These are phyloP conservation scores for Origma solitaria DNA, from an alignment of 2,113 vertebrate genomes.

Conservation along the genomic window DNA sequence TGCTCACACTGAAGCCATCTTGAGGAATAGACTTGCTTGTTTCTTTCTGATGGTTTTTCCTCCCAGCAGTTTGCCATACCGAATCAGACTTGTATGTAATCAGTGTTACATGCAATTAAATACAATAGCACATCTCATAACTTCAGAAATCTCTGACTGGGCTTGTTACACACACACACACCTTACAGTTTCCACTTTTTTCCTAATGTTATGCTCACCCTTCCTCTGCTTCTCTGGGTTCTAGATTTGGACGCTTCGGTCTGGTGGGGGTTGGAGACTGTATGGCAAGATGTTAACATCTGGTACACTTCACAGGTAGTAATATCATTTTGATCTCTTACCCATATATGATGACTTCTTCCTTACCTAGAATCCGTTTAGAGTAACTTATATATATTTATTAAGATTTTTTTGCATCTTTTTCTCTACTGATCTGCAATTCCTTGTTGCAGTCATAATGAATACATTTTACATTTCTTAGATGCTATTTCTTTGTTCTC, in stretches of 20 bases:
- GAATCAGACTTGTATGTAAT: not conserved
- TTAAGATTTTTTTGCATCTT: not conserved
- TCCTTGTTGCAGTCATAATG: not conserved
- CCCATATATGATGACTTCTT: not conserved
- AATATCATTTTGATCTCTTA: not conserved
- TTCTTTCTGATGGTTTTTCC: not conserved
- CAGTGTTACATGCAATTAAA: not conserved
- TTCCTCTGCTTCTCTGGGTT: not conserved
- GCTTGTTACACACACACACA: not conserved
- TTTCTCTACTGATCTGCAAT: not conserved
- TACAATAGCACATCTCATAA: not conserved
- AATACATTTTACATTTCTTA: not conserved
- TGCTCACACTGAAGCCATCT: not conserved
- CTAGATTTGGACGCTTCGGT: not conserved
- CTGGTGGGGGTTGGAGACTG: rapidly evolving
- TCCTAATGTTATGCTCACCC: not conserved
- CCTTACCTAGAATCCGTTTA: not conserved
- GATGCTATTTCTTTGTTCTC: not conserved
- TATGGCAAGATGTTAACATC: not conserved
- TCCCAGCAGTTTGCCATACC: not conserved
- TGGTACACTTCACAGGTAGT: not conserved
- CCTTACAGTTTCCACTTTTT: not conserved
- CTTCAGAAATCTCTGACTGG: not conserved
- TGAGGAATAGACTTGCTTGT: not conserved
- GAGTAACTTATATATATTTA: not conserved